Percentiles rank a stretch among this genome's conserved stretches.
Evolutionary conservation across 2,113 vertebrate species (phyloP).

Genomic region (Bos taurus): ARS-UCD2.0 NC_037330.1:66285001-66285500

Average conservation of each 20-base stretch:
- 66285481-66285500: not conserved
- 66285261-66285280: not conserved
- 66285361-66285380: not conserved
- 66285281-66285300: not conserved
- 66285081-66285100: not conserved
- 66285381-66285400: not conserved
- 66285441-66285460: not conserved
- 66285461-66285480: not conserved
- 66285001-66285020: not conserved
- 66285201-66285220: not conserved
- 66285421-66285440: accelerated
- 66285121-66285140: not conserved
- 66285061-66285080: not conserved
- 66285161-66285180: not conserved
- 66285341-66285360: not conserved
- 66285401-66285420: not conserved
- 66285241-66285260: not conserved
- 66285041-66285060: not conserved
- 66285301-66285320: not conserved
- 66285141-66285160: not conserved
- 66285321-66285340: accelerated
- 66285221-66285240: not conserved
- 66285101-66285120: no score
- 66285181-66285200: not conserved
- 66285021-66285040: not conserved